These are phyloP conservation scores for Eonycteris spelaea DNA, from an alignment of 2,113 vertebrate genomes.

Conservation along the genomic window DNA sequence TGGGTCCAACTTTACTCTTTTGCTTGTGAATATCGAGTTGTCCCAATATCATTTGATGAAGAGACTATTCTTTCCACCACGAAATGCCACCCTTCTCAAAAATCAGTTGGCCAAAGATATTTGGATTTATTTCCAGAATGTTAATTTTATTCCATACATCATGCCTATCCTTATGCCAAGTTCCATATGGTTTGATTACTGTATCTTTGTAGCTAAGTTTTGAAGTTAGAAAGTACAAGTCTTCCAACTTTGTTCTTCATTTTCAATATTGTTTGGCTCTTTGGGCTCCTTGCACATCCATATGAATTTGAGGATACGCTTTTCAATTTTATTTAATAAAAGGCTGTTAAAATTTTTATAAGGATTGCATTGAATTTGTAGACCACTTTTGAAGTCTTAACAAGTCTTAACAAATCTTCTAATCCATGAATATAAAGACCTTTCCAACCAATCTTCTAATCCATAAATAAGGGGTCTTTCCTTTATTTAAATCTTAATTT, in stretches of 20 bases:
- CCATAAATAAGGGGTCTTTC: background rate
- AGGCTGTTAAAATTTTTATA: background rate
- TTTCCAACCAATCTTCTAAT: background rate
- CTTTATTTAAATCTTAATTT: background rate
- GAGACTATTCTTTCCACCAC: background rate
- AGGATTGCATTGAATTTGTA: background rate
- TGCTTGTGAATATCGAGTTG: background rate
- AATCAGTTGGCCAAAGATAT: background rate
- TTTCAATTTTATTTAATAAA: background rate
- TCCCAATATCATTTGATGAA: background rate
- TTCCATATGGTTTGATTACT: background rate
- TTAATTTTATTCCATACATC: background rate
- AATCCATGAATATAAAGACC: background rate
- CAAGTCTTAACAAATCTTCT: background rate
- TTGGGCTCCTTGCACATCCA: background rate
- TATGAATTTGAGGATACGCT: background rate
- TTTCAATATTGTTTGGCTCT: background rate
- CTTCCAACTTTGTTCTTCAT: background rate
- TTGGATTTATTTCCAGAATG: background rate
- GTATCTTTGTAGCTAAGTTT: background rate
- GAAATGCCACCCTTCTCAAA: background rate
- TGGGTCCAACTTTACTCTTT: background rate
- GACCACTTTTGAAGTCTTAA: background rate
- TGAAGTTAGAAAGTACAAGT: background rate
- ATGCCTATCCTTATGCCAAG: background rate